Percentiles rank a stretch among this genome's conserved stretches.
phyloP scores from a whole-genome alignment of 2,888 invertebrate genomes.

The Copidosoma aretas region DNA sequence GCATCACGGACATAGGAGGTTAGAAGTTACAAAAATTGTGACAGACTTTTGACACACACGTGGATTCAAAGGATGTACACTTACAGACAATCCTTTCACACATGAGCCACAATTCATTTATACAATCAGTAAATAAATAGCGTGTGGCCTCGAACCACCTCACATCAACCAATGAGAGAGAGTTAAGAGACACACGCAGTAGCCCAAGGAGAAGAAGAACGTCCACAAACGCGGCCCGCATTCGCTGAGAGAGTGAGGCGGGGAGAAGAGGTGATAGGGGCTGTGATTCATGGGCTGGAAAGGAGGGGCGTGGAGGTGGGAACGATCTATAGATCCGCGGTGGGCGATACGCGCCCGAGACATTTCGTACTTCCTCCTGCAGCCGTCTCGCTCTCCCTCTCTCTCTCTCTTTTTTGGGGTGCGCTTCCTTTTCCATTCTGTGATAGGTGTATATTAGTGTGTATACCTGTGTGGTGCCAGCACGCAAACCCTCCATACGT shows the following conservation, averaged over 20 bases:
- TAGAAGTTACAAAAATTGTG: too few species aligned
- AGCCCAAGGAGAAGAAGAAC: slow-evolving; percentile 37
- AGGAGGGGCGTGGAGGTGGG: slow-evolving; percentile 50
- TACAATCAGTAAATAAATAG: too few species aligned
- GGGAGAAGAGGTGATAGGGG: slow-evolving; percentile 26
- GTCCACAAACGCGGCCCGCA: slow-evolving; percentile 56
- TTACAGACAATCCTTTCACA: too few species aligned
- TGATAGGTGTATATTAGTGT: too few species aligned
- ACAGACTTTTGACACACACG: slow-evolving; percentile 61
- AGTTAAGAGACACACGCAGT: not conserved
- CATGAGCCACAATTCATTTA: too few species aligned
- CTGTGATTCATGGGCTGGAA: slow-evolving; percentile 59
- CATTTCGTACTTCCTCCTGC: slow-evolving; percentile 29
- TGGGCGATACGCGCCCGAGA: slow-evolving; percentile 53
- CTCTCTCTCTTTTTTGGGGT: not conserved
- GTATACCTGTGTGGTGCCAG: slow-evolving; percentile 13
- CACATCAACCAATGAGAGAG: slow-evolving; percentile 10
- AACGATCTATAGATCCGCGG: slow-evolving; percentile 57
- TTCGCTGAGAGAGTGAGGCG: slow-evolving; percentile 25
- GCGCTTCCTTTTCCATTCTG: too few species aligned
- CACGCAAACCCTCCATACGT: slow-evolving; percentile 60
- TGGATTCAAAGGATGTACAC: slow-evolving; percentile 58
- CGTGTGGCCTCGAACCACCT: not conserved
- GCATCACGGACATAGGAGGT: too few species aligned
- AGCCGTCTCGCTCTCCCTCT: not conserved